A percentile compares a stretch with the other conserved stretches of the same genome.
Conservation (phyloP, 2,113 vertebrate genomes). For the Nycticebus coucang region DNA sequence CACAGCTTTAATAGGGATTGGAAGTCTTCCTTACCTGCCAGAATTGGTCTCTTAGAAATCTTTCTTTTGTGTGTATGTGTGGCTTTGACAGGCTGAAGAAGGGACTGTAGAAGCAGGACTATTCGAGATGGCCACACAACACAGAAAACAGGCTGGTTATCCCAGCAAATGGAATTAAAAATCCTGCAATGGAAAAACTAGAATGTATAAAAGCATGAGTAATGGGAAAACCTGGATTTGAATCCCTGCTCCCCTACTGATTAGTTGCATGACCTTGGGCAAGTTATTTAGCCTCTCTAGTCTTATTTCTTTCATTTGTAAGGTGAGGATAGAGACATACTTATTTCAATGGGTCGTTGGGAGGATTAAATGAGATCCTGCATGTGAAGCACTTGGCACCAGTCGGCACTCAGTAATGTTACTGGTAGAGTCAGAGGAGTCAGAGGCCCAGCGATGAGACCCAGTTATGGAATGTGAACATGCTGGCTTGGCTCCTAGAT, state of each 20-base stretch:
- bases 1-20: not conserved
- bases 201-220: not conserved
- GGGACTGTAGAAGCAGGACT: not conserved
- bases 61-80: too few relatives aligned
- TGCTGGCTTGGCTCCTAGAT: not conserved
- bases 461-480: fast-evolving
- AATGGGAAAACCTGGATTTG: not conserved
- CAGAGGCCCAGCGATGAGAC: not conserved
- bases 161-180: not conserved
- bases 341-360: not conserved
- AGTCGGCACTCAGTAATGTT: fast-evolving
- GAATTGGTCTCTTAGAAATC: not conserved
- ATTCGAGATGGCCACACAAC: not conserved
- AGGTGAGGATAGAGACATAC: not conserved
- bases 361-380: not conserved
- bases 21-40: not conserved
- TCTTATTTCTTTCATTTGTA: not conserved
- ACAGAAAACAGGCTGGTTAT: not conserved
- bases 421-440: too few relatives aligned
- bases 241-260: not conserved
- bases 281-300: not conserved
- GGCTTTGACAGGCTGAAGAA: not conserved
- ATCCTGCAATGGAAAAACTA: not conserved
- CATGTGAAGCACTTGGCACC: not conserved
- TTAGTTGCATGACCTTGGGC: not conserved